Conservation (phyloP, 2,888 invertebrate genomes). For the Gymnosoma rotundatum region DNA sequence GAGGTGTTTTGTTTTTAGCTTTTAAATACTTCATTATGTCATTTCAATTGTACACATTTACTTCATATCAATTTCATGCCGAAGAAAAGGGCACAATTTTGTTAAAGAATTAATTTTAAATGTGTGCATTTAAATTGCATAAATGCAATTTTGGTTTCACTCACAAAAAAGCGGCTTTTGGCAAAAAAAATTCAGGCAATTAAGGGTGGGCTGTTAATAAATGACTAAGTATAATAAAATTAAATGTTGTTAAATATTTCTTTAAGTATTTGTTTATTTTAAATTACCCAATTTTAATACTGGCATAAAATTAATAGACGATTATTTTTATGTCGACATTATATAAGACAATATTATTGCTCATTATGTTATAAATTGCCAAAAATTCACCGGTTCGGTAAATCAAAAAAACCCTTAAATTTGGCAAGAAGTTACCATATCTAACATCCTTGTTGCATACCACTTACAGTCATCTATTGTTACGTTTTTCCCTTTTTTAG, state of each 20-base stretch:
- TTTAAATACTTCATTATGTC: constrained; percentile 63
- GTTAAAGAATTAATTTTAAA: constrained; percentile 21
- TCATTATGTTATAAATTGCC: too few species aligned
- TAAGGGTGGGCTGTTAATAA: constrained; percentile 10
- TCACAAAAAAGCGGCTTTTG: neutral
- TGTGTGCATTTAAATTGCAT: constrained; percentile 47
- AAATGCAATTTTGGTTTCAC: constrained; percentile 24
- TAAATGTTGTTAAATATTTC: neutral
- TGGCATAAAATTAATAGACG: too few species aligned
- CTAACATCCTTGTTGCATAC: too few species aligned
- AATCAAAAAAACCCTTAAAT: too few species aligned
- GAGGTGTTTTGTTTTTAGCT: constrained; percentile 64
- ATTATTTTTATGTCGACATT: too few species aligned
- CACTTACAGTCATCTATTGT: too few species aligned
- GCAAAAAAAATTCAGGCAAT: constrained; percentile 10
- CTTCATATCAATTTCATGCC: neutral
- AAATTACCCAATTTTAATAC: too few species aligned
- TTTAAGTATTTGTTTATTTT: too few species aligned
- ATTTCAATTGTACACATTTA: constrained; percentile 35
- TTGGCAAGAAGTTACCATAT: too few species aligned
- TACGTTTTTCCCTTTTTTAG: too few species aligned
- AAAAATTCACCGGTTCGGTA: too few species aligned
- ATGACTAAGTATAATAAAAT: neutral
- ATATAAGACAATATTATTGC: too few species aligned
- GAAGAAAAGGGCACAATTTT: neutral